These are phyloP conservation scores for Ursus arctos DNA, from an alignment of 2,113 vertebrate species.

Conservation along the genomic window DNA sequence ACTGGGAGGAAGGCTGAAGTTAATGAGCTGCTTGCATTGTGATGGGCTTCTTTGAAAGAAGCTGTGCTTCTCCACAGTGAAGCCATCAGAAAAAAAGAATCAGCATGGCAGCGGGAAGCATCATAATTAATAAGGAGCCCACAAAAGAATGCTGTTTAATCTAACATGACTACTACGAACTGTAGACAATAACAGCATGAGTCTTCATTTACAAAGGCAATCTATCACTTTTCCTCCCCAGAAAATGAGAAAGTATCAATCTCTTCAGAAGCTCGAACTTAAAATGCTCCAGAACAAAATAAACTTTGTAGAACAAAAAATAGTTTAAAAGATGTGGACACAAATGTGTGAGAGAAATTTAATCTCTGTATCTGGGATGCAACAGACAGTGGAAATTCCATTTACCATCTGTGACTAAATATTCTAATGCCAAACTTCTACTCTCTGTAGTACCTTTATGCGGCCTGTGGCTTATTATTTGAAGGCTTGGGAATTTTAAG, in stretches of 20 bases:
- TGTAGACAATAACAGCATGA: constrained; percentile 75
- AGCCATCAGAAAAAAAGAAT: constrained; percentile 72
- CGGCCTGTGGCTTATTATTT: constrained; percentile 68
- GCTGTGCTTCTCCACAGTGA: constrained; percentile 70
- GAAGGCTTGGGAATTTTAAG: constrained; percentile 62
- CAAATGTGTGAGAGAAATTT: constrained; percentile 14
- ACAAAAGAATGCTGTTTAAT: constrained; percentile 81
- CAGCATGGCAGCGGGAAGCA: constrained; percentile 71
- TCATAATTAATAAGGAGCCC: constrained; percentile 84
- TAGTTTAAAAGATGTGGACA: constrained; percentile 38
- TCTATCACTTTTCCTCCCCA: constrained; percentile 69
- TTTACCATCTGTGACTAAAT: constrained; percentile 75
- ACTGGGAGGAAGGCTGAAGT: constrained; percentile 80
- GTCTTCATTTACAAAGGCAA: constrained; percentile 78
- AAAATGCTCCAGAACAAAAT: constrained; percentile 47
- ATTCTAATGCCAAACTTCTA: constrained; percentile 17
- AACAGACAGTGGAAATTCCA: constrained; percentile 54
- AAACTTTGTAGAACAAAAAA: constrained; percentile 61
- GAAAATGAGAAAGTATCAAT: constrained; percentile 79
- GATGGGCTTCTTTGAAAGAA: constrained; percentile 76
- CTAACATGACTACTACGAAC: constrained; percentile 80
- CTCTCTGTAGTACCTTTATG: constrained; percentile 57
- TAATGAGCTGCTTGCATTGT: constrained; percentile 85
- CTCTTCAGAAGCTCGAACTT: constrained; percentile 73
- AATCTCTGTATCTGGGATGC: constrained; percentile 29